Evolutionary conservation across 2,888 invertebrate genomes (phyloP).

Genomic region (Tetragnatha montana): DNA sequence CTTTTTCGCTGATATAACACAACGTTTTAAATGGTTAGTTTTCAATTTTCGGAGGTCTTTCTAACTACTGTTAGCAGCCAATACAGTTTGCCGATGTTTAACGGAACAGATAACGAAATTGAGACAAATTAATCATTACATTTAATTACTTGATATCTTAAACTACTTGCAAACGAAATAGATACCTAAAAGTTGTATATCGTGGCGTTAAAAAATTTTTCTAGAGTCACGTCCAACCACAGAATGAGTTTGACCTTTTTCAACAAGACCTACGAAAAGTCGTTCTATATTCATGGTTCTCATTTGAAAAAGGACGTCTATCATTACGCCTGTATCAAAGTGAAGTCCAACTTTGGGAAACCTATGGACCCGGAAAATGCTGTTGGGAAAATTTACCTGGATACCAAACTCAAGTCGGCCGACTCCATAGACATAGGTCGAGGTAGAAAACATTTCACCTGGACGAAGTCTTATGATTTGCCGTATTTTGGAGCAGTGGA

Average conservation of each 20-base stretch:
- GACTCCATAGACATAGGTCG: background rate
- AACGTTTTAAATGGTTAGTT: too few species aligned
- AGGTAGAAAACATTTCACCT: background rate
- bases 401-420: background rate
- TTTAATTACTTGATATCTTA: too few species aligned
- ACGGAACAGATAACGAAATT: too few species aligned
- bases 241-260: background rate
- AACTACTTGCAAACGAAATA: too few species aligned
- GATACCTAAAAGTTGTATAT: too few species aligned
- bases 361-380: background rate
- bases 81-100: too few species aligned
- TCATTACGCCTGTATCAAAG: background rate
- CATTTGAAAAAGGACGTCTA: background rate
- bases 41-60: too few species aligned
- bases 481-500: background rate
- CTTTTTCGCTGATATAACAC: too few species aligned
- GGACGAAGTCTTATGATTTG: background rate
- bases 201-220: background rate
- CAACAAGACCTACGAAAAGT: background rate
- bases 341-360: background rate
- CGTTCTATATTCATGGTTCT: background rate
- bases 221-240: background rate
- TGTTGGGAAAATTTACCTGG: background rate
- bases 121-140: too few species aligned
- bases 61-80: too few species aligned